Base-by-base conservation (phyloP, 2,113 vertebrate genomes). In the Plecotus auritus region DNA sequence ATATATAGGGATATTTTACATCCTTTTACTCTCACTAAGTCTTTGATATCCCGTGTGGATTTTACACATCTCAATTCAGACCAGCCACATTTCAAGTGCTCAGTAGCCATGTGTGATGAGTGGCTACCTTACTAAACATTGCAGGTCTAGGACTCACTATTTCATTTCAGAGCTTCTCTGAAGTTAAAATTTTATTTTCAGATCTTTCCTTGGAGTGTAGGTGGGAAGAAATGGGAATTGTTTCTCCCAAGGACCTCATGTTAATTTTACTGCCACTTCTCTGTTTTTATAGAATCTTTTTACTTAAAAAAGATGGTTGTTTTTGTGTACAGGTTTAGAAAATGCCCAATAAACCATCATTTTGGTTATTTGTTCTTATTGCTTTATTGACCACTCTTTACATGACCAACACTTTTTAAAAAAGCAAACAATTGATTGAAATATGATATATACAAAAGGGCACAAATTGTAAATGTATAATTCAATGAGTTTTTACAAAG, bases 241-340 rank as follows among this genome's bases (percentile, higher is more conserved):
- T 72, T 93, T 45, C 59, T 69, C 28, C 54, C 47, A 40, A 42
- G 10, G 37, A 74, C 49, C 37, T 88, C 56, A 49, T 88, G 28
- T 59, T 91, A 88, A 73, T 84, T 88, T 84, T 74, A 32, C 5
- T 84, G 49, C 67, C 69, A 30, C 73, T 61, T 77, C 3, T 76
- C 94, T 84, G 45, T 66, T 93, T 87, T 80, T 87, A 47, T 76
- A 69, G 20, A 67, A 64, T 80, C 84, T 91, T 91, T 47, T 78
- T 61, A 7, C 69, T 35, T 78, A 66, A 94, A 92, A 37, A n/a
- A 74, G 32, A 83, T 56, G 45, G 6, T 80, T 40, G 16, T 67
- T 87, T 56, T 90, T 69, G 20, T 76, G 16, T 74, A 9, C 40
- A 88, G 18, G 16, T 77, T 85, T 32, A 70, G 47, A 66, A 49